Evolutionary conservation across 2,888 invertebrate genomes (phyloP), one percentile per base, ranked within the genome.

Genomic region (Phyllotreta cruciferae): DNA sequence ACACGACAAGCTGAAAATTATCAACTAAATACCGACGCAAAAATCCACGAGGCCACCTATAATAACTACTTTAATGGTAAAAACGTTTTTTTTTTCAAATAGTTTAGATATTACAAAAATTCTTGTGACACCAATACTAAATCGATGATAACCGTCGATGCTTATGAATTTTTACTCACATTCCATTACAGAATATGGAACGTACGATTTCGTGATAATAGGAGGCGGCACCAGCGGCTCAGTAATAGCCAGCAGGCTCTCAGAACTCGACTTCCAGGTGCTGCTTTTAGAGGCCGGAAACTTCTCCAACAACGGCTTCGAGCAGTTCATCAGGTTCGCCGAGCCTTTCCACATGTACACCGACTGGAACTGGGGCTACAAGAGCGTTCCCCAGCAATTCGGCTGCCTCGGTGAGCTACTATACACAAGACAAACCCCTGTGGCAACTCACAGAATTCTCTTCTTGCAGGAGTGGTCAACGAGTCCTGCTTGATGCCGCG

Each of bases 291-390:
- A 57, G 49, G 57, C 57, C 8, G 57, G 57, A 13, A 14, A 57
- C 34, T 57, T 57, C 11, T 9, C 57, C 6, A 47, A 47, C 13
- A 14, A 47, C 9, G 37, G 37, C 35, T 47, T 57, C 10, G 37
- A 47, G 14, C 47, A 57, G n/a, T 49, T 57, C 11, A 10, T 39
- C 4, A 37, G 49, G 14, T 57, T 38, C 8, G 7, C 10, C 11
- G 4, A 14, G 9, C 49, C 50, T 9, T 50, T 49, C 34, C 49
- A 57, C 24, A 49, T 14, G 24, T 49, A 42, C 34, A 60, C 63
- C 7, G 45, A 69, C n/a, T 66, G 63, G 34, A 69, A 67, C 44
- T 72, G 72, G 70, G 66, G 66, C 4, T 71, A 63, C 39, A 50
- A 45, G 38, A 66, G 63, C 9, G 56, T 66, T 11, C 71, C 71